Percentiles rank a stretch among this genome's conserved stretches.
phyloP scores from a whole-genome alignment of 2,888 invertebrate species.

The Hypena proboscidalis region DNA sequence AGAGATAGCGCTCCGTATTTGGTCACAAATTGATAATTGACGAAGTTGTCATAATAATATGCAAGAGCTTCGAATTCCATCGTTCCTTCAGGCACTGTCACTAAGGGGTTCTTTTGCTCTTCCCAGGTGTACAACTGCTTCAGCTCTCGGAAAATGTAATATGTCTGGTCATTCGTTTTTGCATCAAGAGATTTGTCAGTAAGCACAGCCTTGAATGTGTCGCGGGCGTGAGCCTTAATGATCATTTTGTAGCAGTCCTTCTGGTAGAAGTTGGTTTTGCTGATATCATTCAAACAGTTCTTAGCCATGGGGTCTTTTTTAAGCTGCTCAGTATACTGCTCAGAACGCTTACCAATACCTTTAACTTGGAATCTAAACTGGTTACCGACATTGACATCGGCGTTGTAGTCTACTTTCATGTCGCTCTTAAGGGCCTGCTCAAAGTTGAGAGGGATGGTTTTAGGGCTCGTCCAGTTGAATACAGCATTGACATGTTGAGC shows the following conservation, averaged over 20 bases:
- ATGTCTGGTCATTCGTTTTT: conserved; percentile 73
- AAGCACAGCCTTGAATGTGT: conserved; percentile 77
- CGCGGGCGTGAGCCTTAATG: conserved; percentile 80
- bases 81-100: conserved; percentile 67
- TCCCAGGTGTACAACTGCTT: conserved; percentile 59
- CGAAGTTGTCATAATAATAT: conserved; percentile 68
- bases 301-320: conserved; percentile 71
- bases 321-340: conserved; percentile 77
- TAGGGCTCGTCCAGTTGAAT: conserved; percentile 72
- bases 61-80: conserved; percentile 77
- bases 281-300: conserved; percentile 80
- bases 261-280: conserved; percentile 83
- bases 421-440: conserved; percentile 82
- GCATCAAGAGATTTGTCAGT: conserved; percentile 70
- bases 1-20: conserved; percentile 74
- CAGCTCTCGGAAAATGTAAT: conserved; percentile 67
- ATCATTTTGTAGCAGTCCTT: conserved; percentile 85
- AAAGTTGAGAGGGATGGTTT: conserved; percentile 80
- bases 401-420: conserved; percentile 73
- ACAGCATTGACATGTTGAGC: conserved; percentile 77
- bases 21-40: conserved; percentile 75
- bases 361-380: conserved; percentile 69
- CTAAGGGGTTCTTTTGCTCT: conserved; percentile 76
- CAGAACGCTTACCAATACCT: conserved; percentile 77
- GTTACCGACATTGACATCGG: conserved; percentile 80